A percentile compares a stretch with the other conserved stretches of the same genome.
Conservation (phyloP, 2,888 invertebrate species). For the Thecophora atra region DNA sequence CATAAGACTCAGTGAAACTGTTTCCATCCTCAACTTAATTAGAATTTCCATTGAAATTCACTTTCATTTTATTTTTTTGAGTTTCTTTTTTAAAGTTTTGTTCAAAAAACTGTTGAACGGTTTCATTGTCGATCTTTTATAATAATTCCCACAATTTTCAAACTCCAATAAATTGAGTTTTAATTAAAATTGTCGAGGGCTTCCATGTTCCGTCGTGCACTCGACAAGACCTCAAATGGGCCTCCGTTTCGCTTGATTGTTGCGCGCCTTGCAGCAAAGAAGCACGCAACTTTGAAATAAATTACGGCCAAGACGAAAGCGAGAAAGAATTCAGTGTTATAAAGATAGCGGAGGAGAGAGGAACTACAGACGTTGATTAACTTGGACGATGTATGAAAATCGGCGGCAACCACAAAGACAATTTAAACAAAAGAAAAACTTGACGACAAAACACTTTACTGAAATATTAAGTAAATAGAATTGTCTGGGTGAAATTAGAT, state of each 20-base stretch:
- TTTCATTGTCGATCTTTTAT: conserved; percentile 17
- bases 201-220: conserved; percentile 16
- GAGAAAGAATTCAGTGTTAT: conserved; percentile 1
- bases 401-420: not conserved
- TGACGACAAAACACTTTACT: too few relatives aligned
- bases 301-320: conserved; percentile 17
- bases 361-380: not conserved
- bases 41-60: too few relatives aligned
- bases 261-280: conserved; percentile 8
- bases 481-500: too few relatives aligned
- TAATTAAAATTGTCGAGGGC: conserved; percentile 24
- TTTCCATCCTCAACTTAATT: too few relatives aligned
- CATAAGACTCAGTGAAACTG: too few relatives aligned
- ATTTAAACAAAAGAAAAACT: not conserved
- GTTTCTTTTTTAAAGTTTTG: not conserved
- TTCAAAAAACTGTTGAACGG: conserved; percentile 5
- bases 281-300: conserved; percentile 34
- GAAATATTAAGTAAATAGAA: too few relatives aligned
- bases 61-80: not conserved
- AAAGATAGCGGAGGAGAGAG: not conserved
- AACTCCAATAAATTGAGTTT: conserved; percentile 21
- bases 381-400: not conserved
- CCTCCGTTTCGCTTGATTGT: not conserved
- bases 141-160: conserved; percentile 29
- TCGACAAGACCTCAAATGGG: conserved; percentile 12